A percentile compares a stretch with the other conserved stretches of the same genome.
phyloP scores from a whole-genome alignment of 35 echinoderm and acorn worm species.

The Chiridota heheva region DNA sequence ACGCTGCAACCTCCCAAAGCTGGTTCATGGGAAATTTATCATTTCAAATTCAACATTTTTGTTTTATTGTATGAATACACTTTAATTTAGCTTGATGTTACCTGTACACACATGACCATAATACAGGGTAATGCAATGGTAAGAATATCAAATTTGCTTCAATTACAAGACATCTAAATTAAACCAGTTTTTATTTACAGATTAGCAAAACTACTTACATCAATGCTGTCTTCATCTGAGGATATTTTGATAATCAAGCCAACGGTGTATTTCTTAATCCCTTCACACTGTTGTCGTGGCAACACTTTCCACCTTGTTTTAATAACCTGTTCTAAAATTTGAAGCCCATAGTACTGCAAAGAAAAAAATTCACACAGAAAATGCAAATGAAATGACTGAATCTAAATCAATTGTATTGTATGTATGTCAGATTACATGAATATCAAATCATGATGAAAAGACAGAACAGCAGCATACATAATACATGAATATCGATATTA shows the following conservation, averaged over 20 bases:
- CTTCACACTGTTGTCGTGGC: constrained; percentile 92
- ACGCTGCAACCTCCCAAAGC: no score
- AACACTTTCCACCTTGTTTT: constrained; percentile 98
- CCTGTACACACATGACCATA: no score
- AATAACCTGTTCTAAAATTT: constrained; percentile 94
- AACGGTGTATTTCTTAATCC: constrained; percentile 98
- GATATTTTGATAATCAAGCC: constrained; percentile 98
- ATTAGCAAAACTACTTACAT: constrained; percentile 53
- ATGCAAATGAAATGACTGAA: neutral
- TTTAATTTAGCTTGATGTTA: no score
- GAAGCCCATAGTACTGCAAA: constrained; percentile 92
- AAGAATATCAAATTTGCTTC: neutral
- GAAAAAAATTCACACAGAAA: constrained; percentile 15
- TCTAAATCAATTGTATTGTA: no score
- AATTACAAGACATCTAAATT: neutral
- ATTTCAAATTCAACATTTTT: no score
- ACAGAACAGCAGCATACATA: no score
- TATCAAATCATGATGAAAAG: no score
- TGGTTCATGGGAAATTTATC: no score
- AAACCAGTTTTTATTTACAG: neutral
- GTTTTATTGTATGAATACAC: no score
- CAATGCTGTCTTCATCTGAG: constrained; percentile 59
- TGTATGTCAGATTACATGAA: no score
- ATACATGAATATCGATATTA: no score
- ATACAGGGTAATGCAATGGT: no score